phyloP scores from a whole-genome alignment of 2,797 vertebrate species.

The Hydrophis major region DNA sequence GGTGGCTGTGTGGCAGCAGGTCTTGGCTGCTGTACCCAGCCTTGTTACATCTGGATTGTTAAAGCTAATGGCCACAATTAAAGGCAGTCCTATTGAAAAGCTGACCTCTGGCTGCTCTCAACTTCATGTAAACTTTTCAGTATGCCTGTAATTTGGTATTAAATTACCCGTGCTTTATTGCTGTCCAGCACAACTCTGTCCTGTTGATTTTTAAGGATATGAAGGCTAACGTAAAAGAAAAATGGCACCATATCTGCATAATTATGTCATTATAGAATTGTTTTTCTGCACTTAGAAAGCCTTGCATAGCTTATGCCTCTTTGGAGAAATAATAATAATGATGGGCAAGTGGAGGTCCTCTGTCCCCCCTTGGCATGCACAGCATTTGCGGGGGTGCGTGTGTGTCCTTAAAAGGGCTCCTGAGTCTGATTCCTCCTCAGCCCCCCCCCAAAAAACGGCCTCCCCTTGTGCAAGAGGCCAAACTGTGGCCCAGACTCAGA shows the following conservation, averaged over 20 bases:
- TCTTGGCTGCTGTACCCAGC: conserved; percentile 72
- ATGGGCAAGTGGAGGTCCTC: conserved; percentile 33
- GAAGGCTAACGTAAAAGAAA: conserved; percentile 74
- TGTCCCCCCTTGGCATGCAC: conserved; percentile 10
- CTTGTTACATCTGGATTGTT: conserved; percentile 70
- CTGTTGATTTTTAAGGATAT: conserved; percentile 74
- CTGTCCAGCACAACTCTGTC: conserved; percentile 81
- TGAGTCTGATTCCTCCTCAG: neutral
- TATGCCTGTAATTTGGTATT: conserved; percentile 93
- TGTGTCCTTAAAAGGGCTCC: neutral
- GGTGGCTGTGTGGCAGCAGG: conserved; percentile 68
- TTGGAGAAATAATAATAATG: conserved; percentile 41
- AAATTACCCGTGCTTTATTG: conserved; percentile 91
- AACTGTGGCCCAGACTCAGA: neutral
- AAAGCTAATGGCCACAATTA: conserved; percentile 79
- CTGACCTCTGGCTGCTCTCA: conserved; percentile 81
- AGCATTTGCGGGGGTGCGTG: neutral
- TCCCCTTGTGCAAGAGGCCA: neutral
- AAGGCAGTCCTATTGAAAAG: conserved; percentile 77
- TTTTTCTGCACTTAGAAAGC: conserved; percentile 70
- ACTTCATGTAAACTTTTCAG: conserved; percentile 90
- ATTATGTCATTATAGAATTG: conserved; percentile 73
- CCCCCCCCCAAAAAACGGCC: neutral
- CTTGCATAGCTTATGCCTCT: conserved; percentile 56
- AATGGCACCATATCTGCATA: conserved; percentile 72